Evolutionary conservation across 1,140 invertebrate genomes (phyloP), one percentile per base, ranked within the genome.

Genomic region (Luehdorfia chinensis): DNA sequence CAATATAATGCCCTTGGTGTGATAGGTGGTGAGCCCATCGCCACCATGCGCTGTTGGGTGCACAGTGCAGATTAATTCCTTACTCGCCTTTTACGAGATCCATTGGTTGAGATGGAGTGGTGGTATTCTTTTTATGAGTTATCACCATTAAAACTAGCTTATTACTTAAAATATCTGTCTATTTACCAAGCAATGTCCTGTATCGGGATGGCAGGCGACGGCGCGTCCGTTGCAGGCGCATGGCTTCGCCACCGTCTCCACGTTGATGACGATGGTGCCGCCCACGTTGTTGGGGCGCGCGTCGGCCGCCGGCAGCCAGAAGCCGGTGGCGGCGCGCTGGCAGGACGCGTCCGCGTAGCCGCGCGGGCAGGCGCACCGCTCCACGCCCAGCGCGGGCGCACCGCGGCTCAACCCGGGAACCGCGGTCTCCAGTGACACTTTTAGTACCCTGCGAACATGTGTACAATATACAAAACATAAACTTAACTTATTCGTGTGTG

Each of bases 181-280:
- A 28, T 79, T 88, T 88, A 96, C 94, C 87, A 90, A 71, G 76
- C 98, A 99, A 66, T 93, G 76, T 46, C 96, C 96, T 11, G 94
- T 96, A 74, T 96, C 92, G 4, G 89, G 91, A 75, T 98, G 90
- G 72, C 97, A 98, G 25, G 89, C 74, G 6, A 89, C 85, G 1
- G 96, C 94, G 50, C 95, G 89, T 13, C 91, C 92, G 75, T 95
- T 95, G 68, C 97, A 98, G 36, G 92, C 78, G 64, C 97, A 98
- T 0, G 91, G 93, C 47, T 87, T 90, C 0, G 95, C 92, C 50
- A 92, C 90, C n/a, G 95, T 95, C 25, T 97, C 90, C 2, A 97
- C 83, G 49, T 92, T 89, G 56, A 94, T 93, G 4, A 92, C 87
- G 50, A 94, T 92, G 14, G 90, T 93, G 2, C 81, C 81, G 0